A percentile compares a stretch with the other conserved stretches of the same genome.
phyloP scores from a whole-genome alignment of 1,140 invertebrate genomes.

The Drosophila guanche region DNA sequence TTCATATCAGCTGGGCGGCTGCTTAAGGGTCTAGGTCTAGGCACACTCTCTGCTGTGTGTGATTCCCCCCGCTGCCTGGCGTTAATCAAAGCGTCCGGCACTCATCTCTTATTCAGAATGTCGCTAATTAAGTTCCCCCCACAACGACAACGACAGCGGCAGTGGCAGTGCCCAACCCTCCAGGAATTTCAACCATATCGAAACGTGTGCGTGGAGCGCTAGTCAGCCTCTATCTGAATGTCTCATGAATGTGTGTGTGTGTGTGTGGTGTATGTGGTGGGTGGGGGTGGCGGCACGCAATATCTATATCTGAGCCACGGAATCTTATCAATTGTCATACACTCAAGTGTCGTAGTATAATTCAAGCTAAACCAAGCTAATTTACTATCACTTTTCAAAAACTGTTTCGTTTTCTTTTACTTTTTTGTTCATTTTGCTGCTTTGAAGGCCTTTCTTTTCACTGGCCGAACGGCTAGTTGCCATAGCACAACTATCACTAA shows the following conservation, averaged over 20 bases:
- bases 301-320: constrained; percentile 35
- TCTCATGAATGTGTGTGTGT: too few relatives aligned
- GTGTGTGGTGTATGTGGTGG: too few relatives aligned
- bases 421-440: not conserved
- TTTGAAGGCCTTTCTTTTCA: constrained; percentile 43
- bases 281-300: constrained; percentile 1
- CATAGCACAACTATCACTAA: constrained; percentile 13
- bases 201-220: constrained; percentile 1
- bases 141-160: not conserved
- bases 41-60: constrained; percentile 1
- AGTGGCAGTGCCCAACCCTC: too few relatives aligned
- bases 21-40: too few relatives aligned
- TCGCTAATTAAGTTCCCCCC: constrained; percentile 29
- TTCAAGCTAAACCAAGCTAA: constrained; percentile 61
- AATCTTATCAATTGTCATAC: constrained; percentile 70
- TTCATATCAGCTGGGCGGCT: too few relatives aligned
- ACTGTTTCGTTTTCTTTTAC: constrained; percentile 19
- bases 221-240: not conserved
- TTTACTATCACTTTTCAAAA: constrained; percentile 59
- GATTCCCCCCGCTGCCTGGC: not conserved
- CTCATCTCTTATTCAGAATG: constrained; percentile 10
- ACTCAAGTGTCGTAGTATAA: constrained; percentile 65
- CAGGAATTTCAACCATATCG: not conserved
- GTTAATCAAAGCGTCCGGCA: constrained; percentile 1
- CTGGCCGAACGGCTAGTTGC: constrained; percentile 7